Percentiles rank a stretch among this genome's conserved stretches.
Evolutionary conservation across 2,888 invertebrate genomes (phyloP).

Genomic region (Odontothrips loti): DNA sequence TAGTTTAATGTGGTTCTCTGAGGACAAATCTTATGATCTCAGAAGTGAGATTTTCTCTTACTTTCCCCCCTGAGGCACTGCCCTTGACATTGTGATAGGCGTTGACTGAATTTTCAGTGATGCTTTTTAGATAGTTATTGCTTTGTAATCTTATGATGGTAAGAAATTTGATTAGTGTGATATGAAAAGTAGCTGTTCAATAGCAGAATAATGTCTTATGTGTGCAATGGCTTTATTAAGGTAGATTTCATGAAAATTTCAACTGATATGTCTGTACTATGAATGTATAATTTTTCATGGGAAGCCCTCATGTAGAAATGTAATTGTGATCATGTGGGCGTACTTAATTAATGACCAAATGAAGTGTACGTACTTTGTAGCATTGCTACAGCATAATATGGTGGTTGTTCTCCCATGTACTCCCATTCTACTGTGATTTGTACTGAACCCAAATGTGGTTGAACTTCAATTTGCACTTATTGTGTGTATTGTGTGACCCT

Average conservation of each 20-base stretch:
- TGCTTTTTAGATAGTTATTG: not conserved
- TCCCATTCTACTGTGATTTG: not conserved
- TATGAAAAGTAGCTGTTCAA: not conserved
- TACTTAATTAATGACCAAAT: slow-evolving; percentile 30
- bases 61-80: not conserved
- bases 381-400: not conserved
- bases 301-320: not conserved
- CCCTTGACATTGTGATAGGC: slow-evolving; percentile 13
- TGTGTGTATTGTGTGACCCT: too few relatives aligned
- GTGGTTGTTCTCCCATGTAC: not conserved
- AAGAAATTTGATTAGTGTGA: not conserved
- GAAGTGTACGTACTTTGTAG: slow-evolving; percentile 1
- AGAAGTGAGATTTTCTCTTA: slow-evolving; percentile 23
- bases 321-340: not conserved
- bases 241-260: too few relatives aligned
- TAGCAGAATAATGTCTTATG: not conserved
- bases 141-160: not conserved
- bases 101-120: slow-evolving; percentile 5
- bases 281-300: not conserved
- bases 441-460: not conserved
- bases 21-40: slow-evolving; percentile 7
- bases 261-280: not conserved
- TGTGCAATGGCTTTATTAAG: too few relatives aligned
- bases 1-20: not conserved
- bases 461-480: too few relatives aligned